Evolutionary conservation across 2,113 vertebrate genomes (phyloP).

Genomic region (Hyaena hyaena): DNA sequence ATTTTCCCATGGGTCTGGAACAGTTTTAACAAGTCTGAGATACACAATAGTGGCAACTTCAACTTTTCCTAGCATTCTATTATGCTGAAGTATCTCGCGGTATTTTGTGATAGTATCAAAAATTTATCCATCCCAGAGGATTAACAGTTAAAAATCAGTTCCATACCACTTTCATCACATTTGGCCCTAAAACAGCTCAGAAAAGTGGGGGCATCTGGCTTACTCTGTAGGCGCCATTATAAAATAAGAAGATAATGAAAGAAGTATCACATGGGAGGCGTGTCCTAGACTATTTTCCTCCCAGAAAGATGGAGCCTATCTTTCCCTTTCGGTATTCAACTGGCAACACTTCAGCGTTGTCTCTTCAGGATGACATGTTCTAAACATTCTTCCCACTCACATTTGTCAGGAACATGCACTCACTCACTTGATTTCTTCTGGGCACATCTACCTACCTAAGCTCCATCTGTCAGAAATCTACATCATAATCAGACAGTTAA

Average conservation of each 20-base stretch:
- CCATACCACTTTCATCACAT: neutral
- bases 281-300: neutral
- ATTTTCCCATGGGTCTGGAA: conserved; percentile 51
- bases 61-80: conserved; percentile 43
- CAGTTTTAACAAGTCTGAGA: conserved; percentile 47
- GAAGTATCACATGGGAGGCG: neutral
- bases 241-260: conserved; percentile 51
- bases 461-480: conserved; percentile 53
- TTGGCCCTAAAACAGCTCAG: conserved; percentile 41
- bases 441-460: neutral
- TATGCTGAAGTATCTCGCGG: conserved; percentile 9
- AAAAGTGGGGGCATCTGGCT: neutral
- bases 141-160: conserved; percentile 57
- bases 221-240: neutral
- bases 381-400: conserved; percentile 45
- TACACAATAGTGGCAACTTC: conserved; percentile 53
- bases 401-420: conserved; percentile 34
- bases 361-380: conserved; percentile 53
- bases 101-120: conserved; percentile 42
- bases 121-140: conserved; percentile 31
- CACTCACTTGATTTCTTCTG: conserved; percentile 58
- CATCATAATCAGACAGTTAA: conserved; percentile 8
- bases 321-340: neutral
- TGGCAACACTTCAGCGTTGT: neutral
- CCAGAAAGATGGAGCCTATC: neutral